Evolutionary conservation across 2,797 vertebrate genomes (phyloP).

Genomic region (Melanotaenia boesemani): DNA sequence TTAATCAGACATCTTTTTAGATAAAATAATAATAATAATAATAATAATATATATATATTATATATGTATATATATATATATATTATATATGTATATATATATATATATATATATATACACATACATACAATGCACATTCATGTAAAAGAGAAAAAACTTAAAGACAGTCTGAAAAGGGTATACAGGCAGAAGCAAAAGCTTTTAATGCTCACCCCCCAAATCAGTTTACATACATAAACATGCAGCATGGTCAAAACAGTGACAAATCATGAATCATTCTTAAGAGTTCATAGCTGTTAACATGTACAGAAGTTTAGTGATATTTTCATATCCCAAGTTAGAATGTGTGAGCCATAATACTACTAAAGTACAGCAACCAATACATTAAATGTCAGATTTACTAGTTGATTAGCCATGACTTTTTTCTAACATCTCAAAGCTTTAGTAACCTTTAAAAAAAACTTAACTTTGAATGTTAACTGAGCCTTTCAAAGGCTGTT

Average conservation of each 20-base stretch:
- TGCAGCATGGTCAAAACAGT: background rate
- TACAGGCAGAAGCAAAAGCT: too few relatives aligned
- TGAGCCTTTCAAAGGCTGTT: background rate
- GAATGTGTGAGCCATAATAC: background rate
- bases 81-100: too few relatives aligned
- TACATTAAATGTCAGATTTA: background rate
- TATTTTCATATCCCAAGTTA: too few relatives aligned
- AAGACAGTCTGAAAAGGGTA: too few relatives aligned
- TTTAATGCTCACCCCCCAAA: too few relatives aligned
- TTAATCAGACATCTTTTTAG: too few relatives aligned
- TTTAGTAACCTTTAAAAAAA: background rate
- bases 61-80: too few relatives aligned
- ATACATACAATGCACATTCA: too few relatives aligned
- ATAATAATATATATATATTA: too few relatives aligned
- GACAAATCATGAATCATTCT: background rate
- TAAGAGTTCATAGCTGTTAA: background rate
- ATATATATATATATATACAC: too few relatives aligned
- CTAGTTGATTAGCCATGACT: background rate
- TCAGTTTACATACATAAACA: background rate
- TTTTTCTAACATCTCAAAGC: background rate
- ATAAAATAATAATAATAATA: too few relatives aligned
- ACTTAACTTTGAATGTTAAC: constrained; percentile 29
- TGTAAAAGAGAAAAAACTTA: too few relatives aligned
- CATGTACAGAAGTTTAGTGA: background rate
- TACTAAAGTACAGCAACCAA: background rate